Evolutionary conservation across 2,888 invertebrate species (phyloP).

Genomic region (Reticulitermes lucifugus): DNA sequence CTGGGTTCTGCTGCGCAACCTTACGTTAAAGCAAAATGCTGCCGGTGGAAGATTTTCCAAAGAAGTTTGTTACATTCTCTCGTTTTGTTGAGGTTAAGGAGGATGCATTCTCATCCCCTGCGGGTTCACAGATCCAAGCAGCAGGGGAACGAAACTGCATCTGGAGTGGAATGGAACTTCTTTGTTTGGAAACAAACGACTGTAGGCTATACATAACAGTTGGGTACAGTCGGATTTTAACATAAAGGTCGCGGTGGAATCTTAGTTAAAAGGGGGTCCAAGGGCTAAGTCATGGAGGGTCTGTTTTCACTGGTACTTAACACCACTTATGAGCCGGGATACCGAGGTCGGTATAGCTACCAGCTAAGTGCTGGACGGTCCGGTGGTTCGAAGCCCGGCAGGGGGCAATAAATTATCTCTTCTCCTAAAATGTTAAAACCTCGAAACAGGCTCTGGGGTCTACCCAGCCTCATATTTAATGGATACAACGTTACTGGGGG

Average conservation of each 20-base stretch:
- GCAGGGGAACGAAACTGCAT: slow-evolving; percentile 34
- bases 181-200: slow-evolving; percentile 51
- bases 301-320: too few relatives aligned
- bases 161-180: slow-evolving; percentile 30
- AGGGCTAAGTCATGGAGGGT: not conserved
- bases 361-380: too few relatives aligned
- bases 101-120: not conserved
- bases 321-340: too few relatives aligned
- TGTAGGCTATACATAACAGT: slow-evolving; percentile 18
- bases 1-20: not conserved
- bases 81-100: not conserved
- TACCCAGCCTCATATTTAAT: too few relatives aligned
- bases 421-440: too few relatives aligned
- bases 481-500: too few relatives aligned
- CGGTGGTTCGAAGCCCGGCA: too few relatives aligned
- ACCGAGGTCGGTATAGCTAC: too few relatives aligned
- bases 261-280: not conserved
- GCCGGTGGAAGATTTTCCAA: not conserved
- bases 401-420: too few relatives aligned
- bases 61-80: not conserved
- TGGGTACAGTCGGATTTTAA: slow-evolving; percentile 2
- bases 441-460: too few relatives aligned
- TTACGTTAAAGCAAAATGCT: not conserved
- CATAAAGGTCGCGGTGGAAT: too few relatives aligned
- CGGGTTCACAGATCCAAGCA: slow-evolving; percentile 14